phyloP scores from a whole-genome alignment of 2,797 vertebrate genomes.

The Psittacula derbiana region DNA sequence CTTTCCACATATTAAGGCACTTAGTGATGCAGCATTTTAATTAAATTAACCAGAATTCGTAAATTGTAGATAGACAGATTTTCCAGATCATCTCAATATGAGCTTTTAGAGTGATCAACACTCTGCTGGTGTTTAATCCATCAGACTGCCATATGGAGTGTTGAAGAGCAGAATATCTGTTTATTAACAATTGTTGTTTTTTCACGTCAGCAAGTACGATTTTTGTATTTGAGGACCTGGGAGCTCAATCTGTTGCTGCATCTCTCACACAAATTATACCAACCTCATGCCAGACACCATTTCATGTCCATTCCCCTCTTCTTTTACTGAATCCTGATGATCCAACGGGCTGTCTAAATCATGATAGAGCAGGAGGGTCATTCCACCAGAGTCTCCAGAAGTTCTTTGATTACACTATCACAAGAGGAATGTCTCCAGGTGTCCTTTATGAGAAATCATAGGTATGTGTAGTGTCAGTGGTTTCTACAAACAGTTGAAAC shows the following conservation, averaged over 20 bases:
- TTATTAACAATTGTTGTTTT: constrained; percentile 61
- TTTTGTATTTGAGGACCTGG: not conserved
- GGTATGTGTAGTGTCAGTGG: not conserved
- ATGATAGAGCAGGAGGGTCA: not conserved
- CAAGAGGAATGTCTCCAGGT: not conserved
- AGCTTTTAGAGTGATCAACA: constrained; percentile 64
- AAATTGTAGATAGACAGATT: constrained; percentile 66
- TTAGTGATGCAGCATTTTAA: constrained; percentile 65
- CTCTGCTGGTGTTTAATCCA: constrained; percentile 65
- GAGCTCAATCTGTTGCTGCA: constrained; percentile 1
- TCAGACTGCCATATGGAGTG: constrained; percentile 56
- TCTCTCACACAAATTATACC: not conserved
- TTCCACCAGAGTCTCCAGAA: not conserved
- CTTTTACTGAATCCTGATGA: not conserved
- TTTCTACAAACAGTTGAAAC: not conserved
- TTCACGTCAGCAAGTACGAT: not conserved
- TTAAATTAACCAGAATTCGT: constrained; percentile 65
- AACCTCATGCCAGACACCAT: not conserved
- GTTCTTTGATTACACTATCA: not conserved
- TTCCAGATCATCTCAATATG: constrained; percentile 66
- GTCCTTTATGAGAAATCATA: not conserved
- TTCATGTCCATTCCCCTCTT: not conserved
- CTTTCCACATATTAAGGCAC: constrained; percentile 63
- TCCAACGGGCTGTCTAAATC: not conserved
- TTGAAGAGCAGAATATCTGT: constrained; percentile 62